These are phyloP conservation scores for Scyliorhinus canicula DNA, from an alignment of 2,797 vertebrate genomes.

Conservation along the genomic window DNA sequence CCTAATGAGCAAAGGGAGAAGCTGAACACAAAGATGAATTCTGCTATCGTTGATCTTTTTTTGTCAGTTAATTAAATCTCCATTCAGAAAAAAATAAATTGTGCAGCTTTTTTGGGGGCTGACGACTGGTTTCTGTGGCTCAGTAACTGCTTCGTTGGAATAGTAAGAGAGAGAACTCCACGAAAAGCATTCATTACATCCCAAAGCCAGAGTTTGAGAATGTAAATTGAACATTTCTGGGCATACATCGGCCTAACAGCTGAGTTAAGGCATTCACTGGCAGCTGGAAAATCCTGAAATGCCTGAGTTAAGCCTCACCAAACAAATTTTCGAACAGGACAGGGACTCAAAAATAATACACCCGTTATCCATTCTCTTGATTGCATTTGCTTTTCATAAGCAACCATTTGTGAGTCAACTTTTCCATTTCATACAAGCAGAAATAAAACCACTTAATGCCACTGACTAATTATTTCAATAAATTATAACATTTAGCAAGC, in stretches of 20 bases:
- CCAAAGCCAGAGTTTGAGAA: too few species aligned
- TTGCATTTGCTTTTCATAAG: not conserved
- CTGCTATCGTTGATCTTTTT: not conserved
- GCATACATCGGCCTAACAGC: not conserved
- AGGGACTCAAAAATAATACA: not conserved
- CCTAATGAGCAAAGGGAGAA: not conserved
- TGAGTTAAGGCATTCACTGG: not conserved
- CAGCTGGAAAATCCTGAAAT: not conserved
- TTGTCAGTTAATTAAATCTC: slow-evolving; percentile 15
- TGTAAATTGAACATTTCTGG: not conserved
- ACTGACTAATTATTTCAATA: too few species aligned
- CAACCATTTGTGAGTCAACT: too few species aligned
- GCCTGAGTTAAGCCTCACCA: not conserved
- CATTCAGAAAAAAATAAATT: not conserved
- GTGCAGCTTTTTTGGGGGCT: not conserved
- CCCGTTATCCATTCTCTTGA: not conserved
- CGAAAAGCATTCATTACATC: not conserved
- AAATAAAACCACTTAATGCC: not conserved
- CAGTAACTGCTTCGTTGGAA: not conserved
- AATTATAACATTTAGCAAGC: too few species aligned
- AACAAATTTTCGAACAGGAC: not conserved
- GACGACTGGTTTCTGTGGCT: not conserved
- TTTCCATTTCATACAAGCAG: not conserved
- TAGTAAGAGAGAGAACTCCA: not conserved
- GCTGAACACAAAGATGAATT: not conserved